Evolutionary conservation across 2,113 vertebrate species (phyloP).

Genomic region (Ptychochromis oligacanthus): DNA sequence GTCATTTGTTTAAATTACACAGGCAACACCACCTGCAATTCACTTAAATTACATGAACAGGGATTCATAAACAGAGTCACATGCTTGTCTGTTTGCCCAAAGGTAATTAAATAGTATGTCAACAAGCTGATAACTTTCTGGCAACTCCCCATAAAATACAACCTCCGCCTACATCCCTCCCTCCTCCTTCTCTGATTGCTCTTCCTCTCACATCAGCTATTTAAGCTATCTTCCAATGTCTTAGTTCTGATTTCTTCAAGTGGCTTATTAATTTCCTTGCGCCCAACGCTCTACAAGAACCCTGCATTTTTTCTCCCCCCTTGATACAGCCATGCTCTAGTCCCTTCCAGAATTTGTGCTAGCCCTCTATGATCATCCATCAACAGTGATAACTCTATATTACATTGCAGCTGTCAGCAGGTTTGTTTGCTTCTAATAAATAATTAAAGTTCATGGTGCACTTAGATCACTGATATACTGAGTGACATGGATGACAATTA

Average conservation of each 20-base stretch:
- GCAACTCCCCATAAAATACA: conserved; percentile 66
- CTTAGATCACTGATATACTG: background rate
- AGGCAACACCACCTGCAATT: background rate
- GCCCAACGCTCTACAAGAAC: background rate
- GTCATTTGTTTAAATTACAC: background rate
- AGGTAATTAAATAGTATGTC: conserved; percentile 74
- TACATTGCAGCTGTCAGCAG: background rate
- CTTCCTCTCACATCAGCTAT: background rate
- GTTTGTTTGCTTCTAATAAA: conserved; percentile 9
- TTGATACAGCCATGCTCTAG: background rate
- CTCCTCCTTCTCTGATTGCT: background rate
- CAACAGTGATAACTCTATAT: conserved; percentile 3
- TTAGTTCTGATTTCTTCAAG: conserved; percentile 7
- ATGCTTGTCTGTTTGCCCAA: conserved; percentile 37
- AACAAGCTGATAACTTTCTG: conserved; percentile 72
- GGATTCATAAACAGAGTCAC: background rate
- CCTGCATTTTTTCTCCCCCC: too few species aligned
- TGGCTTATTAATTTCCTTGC: conserved; percentile 2
- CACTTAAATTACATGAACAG: background rate
- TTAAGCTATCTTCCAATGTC: conserved; percentile 5
- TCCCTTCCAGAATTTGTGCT: background rate
- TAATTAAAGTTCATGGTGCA: conserved; percentile 3
- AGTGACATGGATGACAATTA: background rate
- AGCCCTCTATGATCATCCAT: background rate
- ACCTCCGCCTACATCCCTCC: background rate